Percentiles rank a stretch among this genome's conserved stretches.
Evolutionary conservation across 2,797 vertebrate species (phyloP).

Genomic region (Danio kyathit): DNA sequence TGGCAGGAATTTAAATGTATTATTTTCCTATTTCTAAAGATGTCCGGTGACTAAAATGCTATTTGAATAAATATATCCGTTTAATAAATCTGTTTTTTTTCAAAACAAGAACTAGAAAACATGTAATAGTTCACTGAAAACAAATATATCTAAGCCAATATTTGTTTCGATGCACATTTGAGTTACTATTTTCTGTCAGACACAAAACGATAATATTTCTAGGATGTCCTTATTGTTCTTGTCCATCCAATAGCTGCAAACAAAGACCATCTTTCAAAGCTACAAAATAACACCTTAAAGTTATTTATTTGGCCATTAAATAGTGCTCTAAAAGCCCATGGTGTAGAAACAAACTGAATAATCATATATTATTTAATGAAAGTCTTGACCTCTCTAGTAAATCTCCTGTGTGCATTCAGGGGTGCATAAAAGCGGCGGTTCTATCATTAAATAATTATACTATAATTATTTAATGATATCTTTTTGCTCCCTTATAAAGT

Average conservation of each 20-base stretch:
- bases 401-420: background rate
- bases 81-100: too few species aligned
- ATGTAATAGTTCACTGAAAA: too few species aligned
- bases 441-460: conserved; percentile 14
- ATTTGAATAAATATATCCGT: too few species aligned
- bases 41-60: too few species aligned
- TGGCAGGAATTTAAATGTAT: too few species aligned
- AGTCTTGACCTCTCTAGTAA: background rate
- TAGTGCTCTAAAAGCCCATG: background rate
- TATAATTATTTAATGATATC: background rate
- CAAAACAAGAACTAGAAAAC: too few species aligned
- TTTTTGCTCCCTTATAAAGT: background rate
- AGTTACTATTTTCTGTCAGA: background rate
- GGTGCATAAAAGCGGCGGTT: background rate
- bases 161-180: background rate
- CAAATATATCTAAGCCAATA: too few species aligned
- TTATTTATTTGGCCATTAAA: background rate
- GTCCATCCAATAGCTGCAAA: background rate
- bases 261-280: background rate
- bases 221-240: background rate
- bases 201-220: background rate
- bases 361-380: conserved; percentile 17
- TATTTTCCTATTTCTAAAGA: too few species aligned
- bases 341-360: background rate
- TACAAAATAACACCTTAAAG: background rate